phyloP scores from a whole-genome alignment of 2,888 invertebrate genomes.

The Cremastinae sp. region DNA sequence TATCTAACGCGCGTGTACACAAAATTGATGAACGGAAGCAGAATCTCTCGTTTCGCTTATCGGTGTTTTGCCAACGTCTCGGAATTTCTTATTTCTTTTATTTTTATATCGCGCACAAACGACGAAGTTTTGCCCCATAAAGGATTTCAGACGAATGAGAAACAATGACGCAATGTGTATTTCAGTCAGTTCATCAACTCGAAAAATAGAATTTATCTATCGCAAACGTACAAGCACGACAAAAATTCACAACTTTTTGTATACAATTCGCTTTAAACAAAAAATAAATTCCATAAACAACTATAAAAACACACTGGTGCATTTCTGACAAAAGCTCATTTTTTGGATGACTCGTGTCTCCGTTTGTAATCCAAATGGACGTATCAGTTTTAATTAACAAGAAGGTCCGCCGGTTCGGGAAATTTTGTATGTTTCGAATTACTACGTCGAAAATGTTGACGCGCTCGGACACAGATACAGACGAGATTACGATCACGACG shows the following conservation, averaged over 20 bases:
- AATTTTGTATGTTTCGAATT: conserved; percentile 25
- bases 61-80: conserved; percentile 36
- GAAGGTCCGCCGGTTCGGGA: conserved; percentile 41
- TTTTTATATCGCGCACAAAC: background rate
- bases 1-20: conserved; percentile 2
- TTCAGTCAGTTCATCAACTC: no score
- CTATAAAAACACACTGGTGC: no score
- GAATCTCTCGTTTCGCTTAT: conserved; percentile 52
- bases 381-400: conserved; percentile 36
- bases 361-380: conserved; percentile 33
- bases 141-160: no score
- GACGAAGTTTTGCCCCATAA: conserved; percentile 11
- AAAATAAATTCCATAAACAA: no score
- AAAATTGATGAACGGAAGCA: conserved; percentile 37
- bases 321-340: no score
- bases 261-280: no score
- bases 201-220: no score
- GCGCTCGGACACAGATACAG: conserved; percentile 8
- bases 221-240: no score
- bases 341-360: background rate
- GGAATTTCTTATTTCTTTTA: conserved; percentile 18
- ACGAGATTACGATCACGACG: conserved; percentile 36
- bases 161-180: no score
- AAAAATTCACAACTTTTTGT: no score
- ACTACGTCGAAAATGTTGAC: conserved; percentile 29